Evolutionary conservation across 2,797 vertebrate species (phyloP).

Genomic region (Melanotaenia boesemani): DNA sequence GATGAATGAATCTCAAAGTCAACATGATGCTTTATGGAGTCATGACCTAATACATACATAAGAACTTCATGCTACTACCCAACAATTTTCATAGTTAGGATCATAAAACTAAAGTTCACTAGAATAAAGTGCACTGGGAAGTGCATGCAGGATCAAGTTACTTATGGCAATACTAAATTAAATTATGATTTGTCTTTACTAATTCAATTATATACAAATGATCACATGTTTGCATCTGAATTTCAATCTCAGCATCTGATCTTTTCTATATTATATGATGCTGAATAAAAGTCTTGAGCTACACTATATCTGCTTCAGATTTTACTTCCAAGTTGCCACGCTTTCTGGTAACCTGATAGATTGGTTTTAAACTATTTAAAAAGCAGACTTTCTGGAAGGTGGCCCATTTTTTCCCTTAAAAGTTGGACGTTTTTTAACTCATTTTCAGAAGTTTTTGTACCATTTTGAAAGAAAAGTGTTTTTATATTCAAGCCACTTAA

Average conservation of each 20-base stretch:
- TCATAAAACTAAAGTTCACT: not conserved
- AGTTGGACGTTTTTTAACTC: not conserved
- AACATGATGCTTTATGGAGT: not conserved
- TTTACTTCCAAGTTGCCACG: not conserved
- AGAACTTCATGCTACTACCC: not conserved
- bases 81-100: not conserved
- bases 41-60: not conserved
- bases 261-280: not conserved
- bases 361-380: not conserved
- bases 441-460: not conserved
- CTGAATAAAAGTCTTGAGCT: not conserved
- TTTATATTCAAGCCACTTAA: not conserved
- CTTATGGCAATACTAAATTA: too few species aligned
- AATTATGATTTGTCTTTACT: too few species aligned
- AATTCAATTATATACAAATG: too few species aligned
- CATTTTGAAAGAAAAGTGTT: not conserved
- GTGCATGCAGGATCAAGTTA: too few species aligned
- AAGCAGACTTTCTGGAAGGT: not conserved
- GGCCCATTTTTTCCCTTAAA: not conserved
- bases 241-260: not conserved
- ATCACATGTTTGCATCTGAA: not conserved
- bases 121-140: not conserved
- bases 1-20: slow-evolving; percentile 8
- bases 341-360: not conserved
- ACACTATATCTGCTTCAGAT: not conserved